A percentile compares a stretch with the other conserved stretches of the same genome.
These are phyloP conservation scores for Schizaphis graminum DNA, from an alignment of 2,888 invertebrate genomes.

Conservation along the genomic window DNA sequence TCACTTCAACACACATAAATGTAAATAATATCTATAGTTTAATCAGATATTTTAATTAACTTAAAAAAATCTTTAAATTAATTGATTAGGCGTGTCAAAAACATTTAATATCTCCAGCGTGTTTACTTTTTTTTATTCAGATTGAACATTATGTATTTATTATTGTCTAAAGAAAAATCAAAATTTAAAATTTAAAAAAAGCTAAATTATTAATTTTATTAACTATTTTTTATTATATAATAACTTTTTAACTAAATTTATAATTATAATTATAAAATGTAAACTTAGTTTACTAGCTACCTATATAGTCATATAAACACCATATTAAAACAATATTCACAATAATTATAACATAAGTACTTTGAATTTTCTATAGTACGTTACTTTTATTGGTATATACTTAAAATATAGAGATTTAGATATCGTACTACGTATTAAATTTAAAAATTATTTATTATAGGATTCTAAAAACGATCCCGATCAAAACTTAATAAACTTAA, in stretches of 20 bases:
- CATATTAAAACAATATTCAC: neutral
- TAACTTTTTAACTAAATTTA: neutral
- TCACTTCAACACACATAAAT: neutral
- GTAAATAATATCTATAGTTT: neutral
- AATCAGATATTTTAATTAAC: constrained; percentile 11
- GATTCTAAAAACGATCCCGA: neutral
- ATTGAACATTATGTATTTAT: neutral
- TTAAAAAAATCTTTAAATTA: neutral
- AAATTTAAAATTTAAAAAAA: neutral
- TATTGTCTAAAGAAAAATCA: neutral
- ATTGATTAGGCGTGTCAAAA: neutral
- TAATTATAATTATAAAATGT: neutral
- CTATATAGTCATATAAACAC: neutral
- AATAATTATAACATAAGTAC: neutral
- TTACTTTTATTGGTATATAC: neutral
- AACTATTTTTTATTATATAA: neutral
- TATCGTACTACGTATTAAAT: neutral
- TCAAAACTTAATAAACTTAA: neutral
- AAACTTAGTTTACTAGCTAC: neutral
- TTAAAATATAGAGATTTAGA: neutral
- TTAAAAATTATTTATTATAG: neutral
- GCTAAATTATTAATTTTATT: neutral
- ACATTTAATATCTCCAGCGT: neutral
- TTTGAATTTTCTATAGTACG: neutral
- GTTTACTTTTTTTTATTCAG: neutral